Evolutionary conservation across 2,888 invertebrate species (phyloP).

Genomic region (Agriopis aurantiaria): DNA sequence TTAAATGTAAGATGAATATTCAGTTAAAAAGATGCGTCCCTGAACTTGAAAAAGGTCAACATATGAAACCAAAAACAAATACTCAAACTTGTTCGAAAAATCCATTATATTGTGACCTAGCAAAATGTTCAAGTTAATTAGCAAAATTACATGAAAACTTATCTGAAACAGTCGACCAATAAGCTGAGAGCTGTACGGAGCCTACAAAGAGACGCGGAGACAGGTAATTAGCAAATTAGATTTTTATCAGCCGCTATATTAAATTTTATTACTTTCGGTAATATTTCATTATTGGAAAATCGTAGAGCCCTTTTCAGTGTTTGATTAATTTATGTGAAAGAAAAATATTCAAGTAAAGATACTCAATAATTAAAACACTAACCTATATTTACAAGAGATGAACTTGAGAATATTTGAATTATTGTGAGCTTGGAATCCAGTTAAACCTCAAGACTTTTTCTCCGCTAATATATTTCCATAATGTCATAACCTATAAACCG

Average conservation of each 20-base stretch:
- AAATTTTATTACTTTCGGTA: conserved; percentile 48
- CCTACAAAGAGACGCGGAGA: conserved; percentile 43
- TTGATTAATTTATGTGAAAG: conserved; percentile 3
- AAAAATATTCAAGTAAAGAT: not conserved
- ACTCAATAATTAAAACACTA: not conserved
- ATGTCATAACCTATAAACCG: too few relatives aligned
- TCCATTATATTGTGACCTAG: conserved; percentile 12
- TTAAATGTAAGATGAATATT: too few relatives aligned
- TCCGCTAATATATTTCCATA: too few relatives aligned
- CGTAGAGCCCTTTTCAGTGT: conserved; percentile 2
- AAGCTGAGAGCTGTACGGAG: conserved; percentile 35
- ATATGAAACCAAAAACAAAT: not conserved
- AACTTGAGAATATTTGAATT: too few relatives aligned
- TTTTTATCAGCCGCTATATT: conserved; percentile 60
- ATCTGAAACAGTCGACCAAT: conserved; percentile 40
- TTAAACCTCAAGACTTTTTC: too few relatives aligned
- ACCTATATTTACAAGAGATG: too few relatives aligned
- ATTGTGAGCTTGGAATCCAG: too few relatives aligned
- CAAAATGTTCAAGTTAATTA: conserved; percentile 25
- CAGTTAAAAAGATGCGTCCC: too few relatives aligned
- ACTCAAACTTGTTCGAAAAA: conserved; percentile 3
- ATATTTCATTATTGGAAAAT: conserved; percentile 40
- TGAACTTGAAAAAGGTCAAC: not conserved
- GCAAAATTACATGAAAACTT: conserved; percentile 36
- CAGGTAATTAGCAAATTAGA: conserved; percentile 64